Evolutionary conservation across 2,888 invertebrate genomes (phyloP).

Genomic region (Brachylomia viminalis): DNA sequence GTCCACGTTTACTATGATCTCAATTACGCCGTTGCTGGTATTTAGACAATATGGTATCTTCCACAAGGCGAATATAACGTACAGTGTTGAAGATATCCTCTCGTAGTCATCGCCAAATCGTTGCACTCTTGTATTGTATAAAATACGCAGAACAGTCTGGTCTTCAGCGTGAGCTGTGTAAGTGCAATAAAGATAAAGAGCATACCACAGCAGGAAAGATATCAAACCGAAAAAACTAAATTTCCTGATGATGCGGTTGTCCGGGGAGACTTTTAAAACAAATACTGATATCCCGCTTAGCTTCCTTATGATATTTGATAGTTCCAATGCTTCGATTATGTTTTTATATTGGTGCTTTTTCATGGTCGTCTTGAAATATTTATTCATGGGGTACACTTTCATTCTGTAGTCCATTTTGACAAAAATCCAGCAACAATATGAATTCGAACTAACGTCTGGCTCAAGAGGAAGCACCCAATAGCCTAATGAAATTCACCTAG

Average conservation of each 20-base stretch:
- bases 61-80: slow-evolving; percentile 74
- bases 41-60: slow-evolving; percentile 75
- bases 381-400: slow-evolving; percentile 45
- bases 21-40: slow-evolving; percentile 66
- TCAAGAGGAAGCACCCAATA: neutral
- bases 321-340: slow-evolving; percentile 71
- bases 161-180: slow-evolving; percentile 72
- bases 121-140: slow-evolving; percentile 79
- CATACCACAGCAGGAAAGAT: slow-evolving; percentile 69
- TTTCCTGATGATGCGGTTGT: slow-evolving; percentile 57
- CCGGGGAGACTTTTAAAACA: slow-evolving; percentile 49
- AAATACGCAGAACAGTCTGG: slow-evolving; percentile 77
- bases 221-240: slow-evolving; percentile 73
- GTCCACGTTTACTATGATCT: slow-evolving; percentile 75
- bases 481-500: slow-evolving; percentile 4
- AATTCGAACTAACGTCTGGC: neutral
- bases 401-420: slow-evolving; percentile 5
- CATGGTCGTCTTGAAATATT: slow-evolving; percentile 48
- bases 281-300: slow-evolving; percentile 73
- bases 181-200: slow-evolving; percentile 74
- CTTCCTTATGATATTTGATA: slow-evolving; percentile 70
- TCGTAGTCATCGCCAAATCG: slow-evolving; percentile 82
- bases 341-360: slow-evolving; percentile 70
- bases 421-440: neutral
- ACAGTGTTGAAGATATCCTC: slow-evolving; percentile 70